Conservation (phyloP, 2,113 vertebrate species). For the Phoenicopterus ruber region DNA sequence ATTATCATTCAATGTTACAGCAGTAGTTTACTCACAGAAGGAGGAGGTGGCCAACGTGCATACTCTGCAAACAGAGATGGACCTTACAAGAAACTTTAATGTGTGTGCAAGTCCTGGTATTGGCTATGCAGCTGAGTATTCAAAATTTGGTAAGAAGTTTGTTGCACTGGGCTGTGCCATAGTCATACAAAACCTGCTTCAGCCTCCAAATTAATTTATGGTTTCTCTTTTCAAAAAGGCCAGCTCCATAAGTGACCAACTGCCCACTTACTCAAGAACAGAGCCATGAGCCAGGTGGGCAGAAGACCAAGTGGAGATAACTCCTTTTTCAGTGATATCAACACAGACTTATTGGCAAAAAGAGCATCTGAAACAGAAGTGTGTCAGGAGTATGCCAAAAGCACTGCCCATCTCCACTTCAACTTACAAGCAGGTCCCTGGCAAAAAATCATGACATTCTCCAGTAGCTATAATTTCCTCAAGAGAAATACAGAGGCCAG, state of each 20-base stretch:
- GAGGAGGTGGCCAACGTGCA: accelerated
- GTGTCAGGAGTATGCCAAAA: accelerated
- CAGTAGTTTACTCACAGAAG: background rate
- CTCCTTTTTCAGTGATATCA: background rate
- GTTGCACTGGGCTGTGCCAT: background rate
- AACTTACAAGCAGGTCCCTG: background rate
- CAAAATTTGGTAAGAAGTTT: background rate
- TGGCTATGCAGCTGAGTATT: background rate
- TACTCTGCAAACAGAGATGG: background rate
- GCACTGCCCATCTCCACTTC: background rate
- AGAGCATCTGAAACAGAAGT: background rate
- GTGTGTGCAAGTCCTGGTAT: background rate
- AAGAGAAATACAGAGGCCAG: background rate
- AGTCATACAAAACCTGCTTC: background rate
- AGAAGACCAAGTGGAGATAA: background rate
- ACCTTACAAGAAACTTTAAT: background rate
- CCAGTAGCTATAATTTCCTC: background rate
- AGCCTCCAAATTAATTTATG: background rate
- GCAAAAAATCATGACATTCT: background rate
- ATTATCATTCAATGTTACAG: background rate
- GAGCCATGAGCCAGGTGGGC: background rate
- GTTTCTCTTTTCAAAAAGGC: background rate
- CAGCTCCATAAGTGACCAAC: accelerated
- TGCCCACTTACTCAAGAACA: background rate
- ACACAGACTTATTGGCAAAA: background rate